Percentiles rank a stretch among this genome's conserved stretches.
phyloP scores from a whole-genome alignment of 2,888 invertebrate species.

The Bellardia bayeri region DNA sequence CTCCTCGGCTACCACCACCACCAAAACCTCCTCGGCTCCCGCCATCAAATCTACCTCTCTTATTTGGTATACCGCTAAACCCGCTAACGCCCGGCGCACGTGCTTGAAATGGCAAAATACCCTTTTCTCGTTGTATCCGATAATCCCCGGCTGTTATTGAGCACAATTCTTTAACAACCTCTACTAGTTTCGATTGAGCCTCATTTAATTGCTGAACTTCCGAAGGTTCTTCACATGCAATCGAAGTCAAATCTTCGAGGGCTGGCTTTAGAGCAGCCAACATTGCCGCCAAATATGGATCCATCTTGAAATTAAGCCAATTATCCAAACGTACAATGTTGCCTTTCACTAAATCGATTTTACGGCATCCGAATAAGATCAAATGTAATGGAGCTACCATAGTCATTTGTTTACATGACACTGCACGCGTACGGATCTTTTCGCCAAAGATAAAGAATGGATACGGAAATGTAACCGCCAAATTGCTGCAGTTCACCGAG shows the following conservation, averaged over 20 bases:
- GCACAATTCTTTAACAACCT: constrained; percentile 90
- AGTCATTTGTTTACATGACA: constrained; percentile 97
- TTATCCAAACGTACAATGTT: constrained; percentile 94
- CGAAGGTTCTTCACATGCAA: constrained; percentile 92
- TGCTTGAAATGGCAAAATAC: constrained; percentile 80
- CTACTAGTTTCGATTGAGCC: constrained; percentile 85
- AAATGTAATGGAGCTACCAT: constrained; percentile 98
- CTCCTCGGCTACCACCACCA: constrained; percentile 73
- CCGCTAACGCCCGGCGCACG: constrained; percentile 78
- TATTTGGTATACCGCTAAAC: constrained; percentile 75
- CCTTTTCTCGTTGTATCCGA: constrained; percentile 86
- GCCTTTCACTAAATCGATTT: constrained; percentile 85
- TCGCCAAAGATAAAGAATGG: constrained; percentile 99
- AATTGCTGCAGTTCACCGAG: constrained; percentile 96
- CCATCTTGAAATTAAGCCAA: constrained; percentile 96
- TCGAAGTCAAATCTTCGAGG: constrained; percentile 92
- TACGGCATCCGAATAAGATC: constrained; percentile 95
- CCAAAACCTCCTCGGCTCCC: constrained; percentile 74
- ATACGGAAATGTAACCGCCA: constrained; percentile 93
- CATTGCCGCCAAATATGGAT: constrained; percentile 90
- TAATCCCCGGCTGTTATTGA: constrained; percentile 91
- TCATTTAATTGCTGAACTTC: constrained; percentile 86
- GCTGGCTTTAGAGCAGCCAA: constrained; percentile 95
- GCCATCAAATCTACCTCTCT: constrained; percentile 76
- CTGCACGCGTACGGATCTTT: constrained; percentile 97